Evolutionary conservation across 2,888 invertebrate species (phyloP).

Genomic region (Electrophaes corylata): DNA sequence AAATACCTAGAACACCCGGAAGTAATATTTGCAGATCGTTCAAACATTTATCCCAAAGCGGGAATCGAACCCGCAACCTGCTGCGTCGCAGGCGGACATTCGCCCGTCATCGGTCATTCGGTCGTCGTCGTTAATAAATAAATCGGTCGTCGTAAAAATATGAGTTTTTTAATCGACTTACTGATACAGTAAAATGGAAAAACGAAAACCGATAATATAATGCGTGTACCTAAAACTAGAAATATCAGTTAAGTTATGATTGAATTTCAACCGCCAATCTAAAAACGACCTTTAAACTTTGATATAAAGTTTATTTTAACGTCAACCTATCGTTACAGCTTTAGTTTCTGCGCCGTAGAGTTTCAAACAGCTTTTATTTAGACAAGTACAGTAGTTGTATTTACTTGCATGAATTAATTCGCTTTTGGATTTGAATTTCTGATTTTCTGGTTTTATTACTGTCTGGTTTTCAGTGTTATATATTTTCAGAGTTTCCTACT

Average conservation of each 20-base stretch:
- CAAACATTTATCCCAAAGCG: too few relatives aligned
- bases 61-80: too few relatives aligned
- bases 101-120: too few relatives aligned
- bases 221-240: conserved; percentile 14
- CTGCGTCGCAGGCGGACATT: too few relatives aligned
- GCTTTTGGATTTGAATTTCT: conserved; percentile 10
- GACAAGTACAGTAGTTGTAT: conserved; percentile 22
- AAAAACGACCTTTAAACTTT: not conserved
- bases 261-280: conserved; percentile 14
- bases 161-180: too few relatives aligned
- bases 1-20: too few relatives aligned
- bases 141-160: too few relatives aligned
- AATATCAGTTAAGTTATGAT: conserved; percentile 13
- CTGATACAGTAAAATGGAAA: too few relatives aligned
- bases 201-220: conserved; percentile 22
- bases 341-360: conserved; percentile 19
- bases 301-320: not conserved
- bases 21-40: too few relatives aligned
- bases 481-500: too few relatives aligned
- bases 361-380: conserved; percentile 20
- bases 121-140: too few relatives aligned
- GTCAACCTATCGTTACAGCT: not conserved
- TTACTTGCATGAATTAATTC: conserved; percentile 14
- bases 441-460: conserved; percentile 2
- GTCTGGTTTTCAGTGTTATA: not conserved